These are phyloP conservation scores for Sebastes ruberrimus DNA, from an alignment of 2,797 vertebrate genomes.

Conservation along the genomic window DNA sequence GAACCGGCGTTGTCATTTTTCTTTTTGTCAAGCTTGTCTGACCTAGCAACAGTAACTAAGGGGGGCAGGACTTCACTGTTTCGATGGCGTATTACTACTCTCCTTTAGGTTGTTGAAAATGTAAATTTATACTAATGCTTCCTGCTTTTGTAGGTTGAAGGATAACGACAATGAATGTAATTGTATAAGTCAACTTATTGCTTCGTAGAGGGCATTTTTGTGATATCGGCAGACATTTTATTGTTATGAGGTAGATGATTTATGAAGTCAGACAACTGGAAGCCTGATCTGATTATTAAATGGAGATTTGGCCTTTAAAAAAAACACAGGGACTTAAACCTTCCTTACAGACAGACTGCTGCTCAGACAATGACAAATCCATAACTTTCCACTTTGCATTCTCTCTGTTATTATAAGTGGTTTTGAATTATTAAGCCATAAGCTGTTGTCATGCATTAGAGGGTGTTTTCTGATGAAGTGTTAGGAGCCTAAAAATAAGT, in stretches of 20 bases:
- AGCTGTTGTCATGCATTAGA: conserved; percentile 29
- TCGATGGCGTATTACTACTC: neutral
- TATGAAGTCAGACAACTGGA: neutral
- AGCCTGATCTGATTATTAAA: conserved; percentile 4
- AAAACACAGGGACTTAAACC: neutral
- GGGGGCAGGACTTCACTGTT: neutral
- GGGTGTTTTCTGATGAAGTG: conserved; percentile 29
- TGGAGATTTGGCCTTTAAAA: neutral
- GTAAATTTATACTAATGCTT: neutral
- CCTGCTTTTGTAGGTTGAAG: neutral
- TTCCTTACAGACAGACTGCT: neutral
- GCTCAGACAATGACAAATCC: neutral
- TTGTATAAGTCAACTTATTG: neutral
- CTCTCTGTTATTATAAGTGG: neutral
- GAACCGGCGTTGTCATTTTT: too few species aligned
- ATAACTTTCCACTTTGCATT: neutral
- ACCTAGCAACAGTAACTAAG: too few species aligned
- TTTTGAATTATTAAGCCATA: conserved; percentile 33
- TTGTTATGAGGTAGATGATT: neutral
- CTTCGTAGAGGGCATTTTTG: neutral
- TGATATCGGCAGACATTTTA: neutral
- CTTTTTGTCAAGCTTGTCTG: too few species aligned
- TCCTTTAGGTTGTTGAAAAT: neutral
- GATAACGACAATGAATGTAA: neutral
- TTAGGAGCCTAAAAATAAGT: conserved; percentile 46